These are phyloP conservation scores for Phrynosoma blainvillii DNA, from an alignment of 2,113 vertebrate species.

Conservation along the genomic window DNA sequence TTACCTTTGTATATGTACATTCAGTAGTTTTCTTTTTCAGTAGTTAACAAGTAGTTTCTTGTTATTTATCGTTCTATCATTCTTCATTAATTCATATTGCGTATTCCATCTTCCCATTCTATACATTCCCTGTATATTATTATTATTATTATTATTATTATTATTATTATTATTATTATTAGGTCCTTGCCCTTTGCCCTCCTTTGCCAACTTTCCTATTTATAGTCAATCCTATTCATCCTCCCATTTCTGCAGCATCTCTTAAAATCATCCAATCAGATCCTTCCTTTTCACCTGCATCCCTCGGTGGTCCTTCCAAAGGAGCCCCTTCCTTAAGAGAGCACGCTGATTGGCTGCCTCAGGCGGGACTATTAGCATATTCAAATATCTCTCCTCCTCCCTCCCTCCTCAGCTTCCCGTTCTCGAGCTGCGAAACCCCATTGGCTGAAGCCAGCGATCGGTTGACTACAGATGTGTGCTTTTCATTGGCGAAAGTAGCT, in stretches of 20 bases:
- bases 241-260: background rate
- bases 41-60: too few relatives aligned
- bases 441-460: fast-evolving
- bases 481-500: fast-evolving
- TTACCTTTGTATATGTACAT: too few relatives aligned
- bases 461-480: fast-evolving
- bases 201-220: too few relatives aligned
- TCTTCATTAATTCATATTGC: too few relatives aligned
- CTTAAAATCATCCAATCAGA: background rate
- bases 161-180: too few relatives aligned
- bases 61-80: too few relatives aligned
- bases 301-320: background rate
- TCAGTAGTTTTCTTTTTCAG: too few relatives aligned
- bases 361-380: fast-evolving
- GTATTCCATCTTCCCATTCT: too few relatives aligned
- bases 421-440: background rate
- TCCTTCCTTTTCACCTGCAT: background rate
- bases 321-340: background rate
- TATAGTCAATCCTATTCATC: background rate
- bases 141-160: too few relatives aligned
- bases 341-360: constrained; percentile 12
- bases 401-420: too few relatives aligned
- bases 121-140: too few relatives aligned
- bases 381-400: fast-evolving
- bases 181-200: too few relatives aligned